Evolutionary conservation across 2,113 vertebrate species (phyloP).

Genomic region (Rhabdornis inornatus): DNA sequence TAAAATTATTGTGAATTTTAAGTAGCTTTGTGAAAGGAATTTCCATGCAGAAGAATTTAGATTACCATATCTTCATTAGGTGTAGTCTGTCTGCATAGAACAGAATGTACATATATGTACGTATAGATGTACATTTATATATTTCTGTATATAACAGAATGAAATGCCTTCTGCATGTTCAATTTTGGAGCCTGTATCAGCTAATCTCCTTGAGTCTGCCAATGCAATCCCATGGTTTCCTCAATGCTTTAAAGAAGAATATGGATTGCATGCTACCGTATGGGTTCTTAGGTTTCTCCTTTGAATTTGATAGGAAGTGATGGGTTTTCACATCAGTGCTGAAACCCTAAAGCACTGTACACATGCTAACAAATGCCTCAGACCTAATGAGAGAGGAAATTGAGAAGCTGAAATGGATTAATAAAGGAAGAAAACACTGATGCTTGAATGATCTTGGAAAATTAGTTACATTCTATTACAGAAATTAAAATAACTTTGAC

Average conservation of each 20-base stretch:
- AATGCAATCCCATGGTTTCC: background rate
- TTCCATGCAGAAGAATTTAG: background rate
- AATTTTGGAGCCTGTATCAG: background rate
- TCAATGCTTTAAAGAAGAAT: background rate
- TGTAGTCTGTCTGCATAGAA: background rate
- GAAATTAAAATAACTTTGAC: conserved; percentile 8
- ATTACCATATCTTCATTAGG: background rate
- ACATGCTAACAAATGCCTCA: background rate
- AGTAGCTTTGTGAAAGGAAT: background rate
- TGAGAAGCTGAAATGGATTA: background rate
- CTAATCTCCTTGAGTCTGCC: background rate
- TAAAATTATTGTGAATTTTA: background rate
- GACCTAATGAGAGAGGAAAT: conserved; percentile 27
- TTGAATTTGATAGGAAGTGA: background rate
- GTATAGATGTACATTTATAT: background rate
- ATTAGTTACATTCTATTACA: background rate
- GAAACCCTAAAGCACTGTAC: background rate
- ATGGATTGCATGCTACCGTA: background rate
- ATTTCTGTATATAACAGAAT: background rate
- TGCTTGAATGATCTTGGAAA: background rate
- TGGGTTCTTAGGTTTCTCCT: background rate
- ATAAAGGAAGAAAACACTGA: background rate
- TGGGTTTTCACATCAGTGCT: background rate
- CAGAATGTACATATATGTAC: background rate
- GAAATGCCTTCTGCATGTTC: background rate